Base-by-base conservation (phyloP, 2,113 vertebrate genomes). In the Silurus asotus region DNA sequence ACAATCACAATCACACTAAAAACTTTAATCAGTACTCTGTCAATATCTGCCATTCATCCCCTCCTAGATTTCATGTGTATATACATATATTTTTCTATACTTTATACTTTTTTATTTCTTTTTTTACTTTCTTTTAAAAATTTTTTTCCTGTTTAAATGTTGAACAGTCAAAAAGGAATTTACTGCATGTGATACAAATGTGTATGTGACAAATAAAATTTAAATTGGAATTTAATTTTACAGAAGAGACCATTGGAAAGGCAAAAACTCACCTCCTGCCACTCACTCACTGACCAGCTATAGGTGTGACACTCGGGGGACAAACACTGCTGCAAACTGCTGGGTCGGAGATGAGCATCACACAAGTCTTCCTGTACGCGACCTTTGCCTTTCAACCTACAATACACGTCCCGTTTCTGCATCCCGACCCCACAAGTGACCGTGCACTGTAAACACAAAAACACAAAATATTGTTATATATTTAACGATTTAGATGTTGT, bases 361-460 rank as follows among this genome's bases (percentile, higher is more conserved):
- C 98, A 99, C 81, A 92, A 80, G 0, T 91, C 90, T 25, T 95
- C 95, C 2, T 88, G 61, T 82, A 97, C 94, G 10, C 7, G 91
- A 2, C 96, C 96, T 0, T 87, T 19, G 20, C 94, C 95, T 89
- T 94, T 93, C 15, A 96, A 90, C 80, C 96, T 91, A 82, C 98
- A 99, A 92, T 93, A 97, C 65, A 97, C 70, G 0, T 96, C 94
- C 65, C 98, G 95, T 4, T 88, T 93, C 93, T 97, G 96, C 70
- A 94, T 84, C 28, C 97, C 98, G 0, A 87, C 88, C 20, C 97
- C 97, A 81, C 97, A 99, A 89, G 96, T 96, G 37, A 93, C 94
- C 6, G 97, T 98, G 78, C 98, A 99, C 98, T 99, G 11, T 45
- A 87, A 92, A 83, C 0, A 78, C 25, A 86, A 28, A 83, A 37